Evolutionary conservation across 2,113 vertebrate species (phyloP).

Genomic region (Bufo bufo): DNA sequence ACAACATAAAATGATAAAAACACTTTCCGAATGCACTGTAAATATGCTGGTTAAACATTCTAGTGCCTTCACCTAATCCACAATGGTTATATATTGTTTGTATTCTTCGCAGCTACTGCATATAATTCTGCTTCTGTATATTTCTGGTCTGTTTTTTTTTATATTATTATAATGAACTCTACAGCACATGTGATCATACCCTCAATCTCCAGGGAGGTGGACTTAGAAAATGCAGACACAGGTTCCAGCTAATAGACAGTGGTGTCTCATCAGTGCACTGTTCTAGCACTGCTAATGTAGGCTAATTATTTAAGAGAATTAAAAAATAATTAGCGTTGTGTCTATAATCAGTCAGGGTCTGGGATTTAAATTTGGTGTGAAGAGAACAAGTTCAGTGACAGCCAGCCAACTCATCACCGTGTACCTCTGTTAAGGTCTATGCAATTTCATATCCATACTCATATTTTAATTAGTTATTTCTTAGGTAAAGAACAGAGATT

Average conservation of each 20-base stretch:
- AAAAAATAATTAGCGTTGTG: slow-evolving; percentile 38
- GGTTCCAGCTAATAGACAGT: slow-evolving; percentile 20
- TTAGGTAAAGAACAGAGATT: not conserved
- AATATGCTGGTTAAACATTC: too few relatives aligned
- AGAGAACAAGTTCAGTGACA: slow-evolving; percentile 11
- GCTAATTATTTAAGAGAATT: slow-evolving; percentile 38
- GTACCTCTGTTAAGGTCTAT: not conserved
- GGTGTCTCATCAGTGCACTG: not conserved
- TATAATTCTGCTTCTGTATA: not conserved
- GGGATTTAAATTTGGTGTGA: slow-evolving; percentile 15
- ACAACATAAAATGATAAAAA: too few relatives aligned
- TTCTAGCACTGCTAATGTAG: not conserved
- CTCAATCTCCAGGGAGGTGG: not conserved
- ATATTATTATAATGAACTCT: not conserved
- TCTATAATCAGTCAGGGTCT: slow-evolving; percentile 32
- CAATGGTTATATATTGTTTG: too few relatives aligned
- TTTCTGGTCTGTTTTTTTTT: not conserved
- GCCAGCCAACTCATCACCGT: not conserved
- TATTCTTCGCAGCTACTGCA: not conserved
- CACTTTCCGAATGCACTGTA: too few relatives aligned
- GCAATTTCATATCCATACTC: not conserved
- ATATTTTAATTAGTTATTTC: not conserved
- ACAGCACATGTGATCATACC: not conserved
- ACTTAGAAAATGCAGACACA: not conserved
- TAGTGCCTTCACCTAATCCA: too few relatives aligned